A percentile compares a stretch with the other conserved stretches of the same genome.
Conservation (phyloP, 2,888 invertebrate genomes). For the Rhogogaster chlorosoma region DNA sequence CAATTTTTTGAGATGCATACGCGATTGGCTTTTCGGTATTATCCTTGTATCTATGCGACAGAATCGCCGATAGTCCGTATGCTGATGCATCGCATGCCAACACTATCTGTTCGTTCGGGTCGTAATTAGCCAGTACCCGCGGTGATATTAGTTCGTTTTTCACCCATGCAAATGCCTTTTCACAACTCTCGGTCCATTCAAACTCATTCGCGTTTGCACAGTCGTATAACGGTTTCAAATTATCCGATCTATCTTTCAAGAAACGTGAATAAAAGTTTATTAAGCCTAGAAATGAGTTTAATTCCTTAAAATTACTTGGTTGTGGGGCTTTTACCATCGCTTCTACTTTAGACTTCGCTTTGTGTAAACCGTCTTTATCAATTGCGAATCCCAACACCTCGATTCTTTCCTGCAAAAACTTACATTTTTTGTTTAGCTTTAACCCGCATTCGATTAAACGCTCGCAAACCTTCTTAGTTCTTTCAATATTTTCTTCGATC, state of each 20-base stretch:
- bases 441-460: conserved; percentile 59
- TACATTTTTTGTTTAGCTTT: conserved; percentile 58
- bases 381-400: too few species aligned
- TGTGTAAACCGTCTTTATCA: too few species aligned
- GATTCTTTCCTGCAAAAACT: too few species aligned
- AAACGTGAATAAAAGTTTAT: conserved; percentile 70
- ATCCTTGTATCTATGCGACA: too few species aligned
- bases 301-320: conserved; percentile 57
- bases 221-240: conserved; percentile 63
- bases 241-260: conserved; percentile 61
- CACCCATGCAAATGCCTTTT: conserved; percentile 60
- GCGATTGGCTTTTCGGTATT: too few species aligned
- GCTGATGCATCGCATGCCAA: background rate
- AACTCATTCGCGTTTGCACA: conserved; percentile 59
- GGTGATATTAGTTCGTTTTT: conserved; percentile 14
- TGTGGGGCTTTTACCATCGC: too few species aligned
- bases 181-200: conserved; percentile 62
- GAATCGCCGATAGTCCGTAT: too few species aligned
- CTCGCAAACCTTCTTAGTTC: conserved; percentile 55
- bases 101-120: background rate
- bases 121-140: background rate
- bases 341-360: too few species aligned
- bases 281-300: conserved; percentile 62
- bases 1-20: too few species aligned
- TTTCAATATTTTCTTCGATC: too few species aligned